phyloP scores from a whole-genome alignment of 1,140 invertebrate species.

The Homarus americanus region DNA sequence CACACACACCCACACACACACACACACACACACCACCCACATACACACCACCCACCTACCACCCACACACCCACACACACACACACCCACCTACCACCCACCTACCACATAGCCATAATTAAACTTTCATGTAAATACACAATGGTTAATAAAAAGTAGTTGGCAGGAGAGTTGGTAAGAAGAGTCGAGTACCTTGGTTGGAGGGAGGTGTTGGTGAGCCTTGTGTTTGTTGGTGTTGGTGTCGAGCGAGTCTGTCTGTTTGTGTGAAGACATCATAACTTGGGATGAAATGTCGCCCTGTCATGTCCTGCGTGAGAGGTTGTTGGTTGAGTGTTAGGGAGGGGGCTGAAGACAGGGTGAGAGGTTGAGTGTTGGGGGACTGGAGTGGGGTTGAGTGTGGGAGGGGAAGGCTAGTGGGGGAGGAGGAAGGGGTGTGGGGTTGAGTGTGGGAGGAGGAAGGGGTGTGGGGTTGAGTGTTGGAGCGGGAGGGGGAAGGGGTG shows the following conservation, averaged over 20 bases:
- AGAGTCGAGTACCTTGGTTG: background rate
- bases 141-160: slow-evolving; percentile 12
- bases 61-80: slow-evolving; percentile 2
- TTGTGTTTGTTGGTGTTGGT: slow-evolving; percentile 48
- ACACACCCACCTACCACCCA: background rate
- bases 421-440: background rate
- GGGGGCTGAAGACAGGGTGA: background rate
- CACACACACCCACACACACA: slow-evolving; percentile 34
- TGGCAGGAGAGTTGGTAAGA: slow-evolving; percentile 4
- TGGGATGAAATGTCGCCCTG: slow-evolving; percentile 52
- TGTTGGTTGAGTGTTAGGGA: background rate
- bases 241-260: slow-evolving; percentile 40
- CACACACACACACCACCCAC: background rate
- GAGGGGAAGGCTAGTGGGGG: background rate
- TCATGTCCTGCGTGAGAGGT: slow-evolving; percentile 21
- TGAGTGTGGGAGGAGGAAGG: background rate
- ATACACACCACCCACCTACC: background rate
- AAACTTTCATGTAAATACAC: slow-evolving; percentile 37
- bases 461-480: background rate
- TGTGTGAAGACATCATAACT: slow-evolving; percentile 54
- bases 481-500: background rate
- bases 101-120: slow-evolving; percentile 39
- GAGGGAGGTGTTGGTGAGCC: background rate
- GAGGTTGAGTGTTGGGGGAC: background rate
- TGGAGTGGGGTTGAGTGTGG: background rate